phyloP scores from a whole-genome alignment of 2,888 invertebrate species.

The Ephialtes manifestator region DNA sequence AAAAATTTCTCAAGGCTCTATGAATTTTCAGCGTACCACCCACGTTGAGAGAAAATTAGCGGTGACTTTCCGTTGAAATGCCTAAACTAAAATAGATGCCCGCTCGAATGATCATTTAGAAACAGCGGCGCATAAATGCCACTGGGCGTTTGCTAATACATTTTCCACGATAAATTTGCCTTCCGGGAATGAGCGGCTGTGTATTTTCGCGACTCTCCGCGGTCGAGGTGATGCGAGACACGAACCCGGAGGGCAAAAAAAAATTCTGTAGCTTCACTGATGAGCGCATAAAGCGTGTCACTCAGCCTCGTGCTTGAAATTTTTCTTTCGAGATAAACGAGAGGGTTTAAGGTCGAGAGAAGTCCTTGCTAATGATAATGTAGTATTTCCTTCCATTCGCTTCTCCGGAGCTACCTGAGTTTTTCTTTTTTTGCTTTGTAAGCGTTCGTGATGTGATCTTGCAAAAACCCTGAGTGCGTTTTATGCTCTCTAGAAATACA shows the following conservation, averaged over 20 bases:
- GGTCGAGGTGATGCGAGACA: neutral
- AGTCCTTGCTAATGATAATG: constrained; percentile 15
- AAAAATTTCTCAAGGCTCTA: neutral
- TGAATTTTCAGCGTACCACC: constrained; percentile 1
- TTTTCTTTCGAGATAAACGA: constrained; percentile 15
- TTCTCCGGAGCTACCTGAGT: neutral
- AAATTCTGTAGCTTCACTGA: constrained; percentile 6
- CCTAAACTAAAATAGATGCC: constrained; percentile 35
- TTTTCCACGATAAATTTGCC: constrained; percentile 32
- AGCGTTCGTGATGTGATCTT: neutral
- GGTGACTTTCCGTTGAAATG: constrained; percentile 25
- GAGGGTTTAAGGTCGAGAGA: constrained; percentile 30
- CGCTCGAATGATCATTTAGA: neutral
- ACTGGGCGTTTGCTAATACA: constrained; percentile 7
- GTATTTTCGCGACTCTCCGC: neutral
- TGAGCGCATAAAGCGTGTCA: constrained; percentile 11
- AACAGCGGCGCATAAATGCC: neutral
- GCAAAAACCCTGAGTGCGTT: neutral
- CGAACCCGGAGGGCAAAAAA: neutral
- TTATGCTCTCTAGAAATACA: constrained; percentile 35
- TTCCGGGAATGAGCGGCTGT: constrained; percentile 27
- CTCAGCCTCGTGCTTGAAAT: constrained; percentile 14
- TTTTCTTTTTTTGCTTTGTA: neutral
- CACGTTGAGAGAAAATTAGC: constrained; percentile 8
- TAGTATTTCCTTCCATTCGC: constrained; percentile 8